Evolutionary conservation across 2,888 invertebrate genomes (phyloP), one percentile per base, ranked within the genome.

Genomic region (Oscheius myriophilus): DNA sequence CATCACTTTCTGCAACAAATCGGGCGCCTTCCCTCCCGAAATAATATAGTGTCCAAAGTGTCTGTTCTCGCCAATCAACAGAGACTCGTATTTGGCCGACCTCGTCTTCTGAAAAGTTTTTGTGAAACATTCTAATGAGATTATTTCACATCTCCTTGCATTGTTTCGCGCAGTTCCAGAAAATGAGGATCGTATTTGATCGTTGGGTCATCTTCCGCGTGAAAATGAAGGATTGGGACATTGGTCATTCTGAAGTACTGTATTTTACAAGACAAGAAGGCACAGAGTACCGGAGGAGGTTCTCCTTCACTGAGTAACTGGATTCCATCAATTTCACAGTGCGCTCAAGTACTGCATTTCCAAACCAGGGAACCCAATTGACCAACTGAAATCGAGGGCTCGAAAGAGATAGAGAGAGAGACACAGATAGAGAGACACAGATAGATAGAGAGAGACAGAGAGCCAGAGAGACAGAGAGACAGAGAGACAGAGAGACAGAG

Each of bases 181-280:
- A 61, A 61, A 26, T 61, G 61, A 9, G 9, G 11, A 23, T 61
- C 49, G 49, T 33, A 61, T 23, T 45, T 16, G 61, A 61, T 61
- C 3, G 46, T 46, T 11, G 7, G 14, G 26, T 61, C 61, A 33
- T 61, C 49, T 21, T 49, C 33, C 1, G 49, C 49, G 11, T 33
- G 25, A 2, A 61, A 26, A 21, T 61, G 61, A n/a, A 61, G 49
- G 14, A 61, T 26, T 9, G 46, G 61, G 14, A 61, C 26, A n/a
- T 46, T 39, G 14, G 61, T 14, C 6, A 61, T 14, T 21, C 42
- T 58, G 45, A 43, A 21, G 25, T 46, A 46, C 46, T 2, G n/a
- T n/a, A n/a, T 2, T 46, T 46, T 11, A 11, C 4, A 11, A 46
- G 11, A 46, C 3, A 18, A 21, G 18, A 46, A 46, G 21, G 21